These are phyloP conservation scores for Marronus borbonicus DNA, from an alignment of 2,888 invertebrate species.

Conservation along the genomic window DNA sequence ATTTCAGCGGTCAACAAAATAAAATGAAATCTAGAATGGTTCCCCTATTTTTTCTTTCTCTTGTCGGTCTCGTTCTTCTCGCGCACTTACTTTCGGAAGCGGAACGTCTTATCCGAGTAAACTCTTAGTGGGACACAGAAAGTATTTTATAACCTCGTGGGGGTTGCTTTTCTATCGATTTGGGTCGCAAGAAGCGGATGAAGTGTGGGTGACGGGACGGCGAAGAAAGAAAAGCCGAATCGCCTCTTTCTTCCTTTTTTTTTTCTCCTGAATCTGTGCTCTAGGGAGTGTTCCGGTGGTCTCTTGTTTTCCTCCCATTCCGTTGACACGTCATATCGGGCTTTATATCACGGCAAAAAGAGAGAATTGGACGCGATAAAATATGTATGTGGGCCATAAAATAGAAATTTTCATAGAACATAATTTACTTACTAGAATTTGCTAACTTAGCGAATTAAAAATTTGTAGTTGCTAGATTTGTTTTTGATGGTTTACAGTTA, in stretches of 20 bases:
- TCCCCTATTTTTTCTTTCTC: slow-evolving; percentile 22
- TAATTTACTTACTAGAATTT: slow-evolving; percentile 28
- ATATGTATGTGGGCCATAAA: slow-evolving; percentile 31
- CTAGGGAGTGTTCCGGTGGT: slow-evolving; percentile 6
- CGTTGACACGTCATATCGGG: not conserved
- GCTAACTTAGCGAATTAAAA: slow-evolving; percentile 15
- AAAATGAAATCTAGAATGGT: slow-evolving; percentile 43
- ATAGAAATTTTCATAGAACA: slow-evolving; percentile 31
- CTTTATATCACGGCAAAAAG: slow-evolving; percentile 6
- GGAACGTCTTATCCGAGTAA: slow-evolving; percentile 50
- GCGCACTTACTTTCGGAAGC: slow-evolving; percentile 44
- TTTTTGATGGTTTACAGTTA: too few species aligned
- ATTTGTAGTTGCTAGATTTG: not conserved
- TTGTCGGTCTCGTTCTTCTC: not conserved
- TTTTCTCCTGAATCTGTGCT: slow-evolving; percentile 9
- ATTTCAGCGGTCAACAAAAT: slow-evolving; percentile 46
- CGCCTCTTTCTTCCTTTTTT: slow-evolving; percentile 22
- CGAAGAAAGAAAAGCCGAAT: slow-evolving; percentile 32
- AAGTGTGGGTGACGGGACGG: slow-evolving; percentile 28
- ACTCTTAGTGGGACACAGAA: slow-evolving; percentile 52
- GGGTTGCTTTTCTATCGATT: slow-evolving; percentile 51
- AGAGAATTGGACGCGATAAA: slow-evolving; percentile 22
- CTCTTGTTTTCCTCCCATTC: slow-evolving; percentile 10
- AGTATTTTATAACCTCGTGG: slow-evolving; percentile 54
- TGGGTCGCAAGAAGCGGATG: slow-evolving; percentile 41